phyloP scores from a whole-genome alignment of 2,888 invertebrate species.

The Beris chalybata region DNA sequence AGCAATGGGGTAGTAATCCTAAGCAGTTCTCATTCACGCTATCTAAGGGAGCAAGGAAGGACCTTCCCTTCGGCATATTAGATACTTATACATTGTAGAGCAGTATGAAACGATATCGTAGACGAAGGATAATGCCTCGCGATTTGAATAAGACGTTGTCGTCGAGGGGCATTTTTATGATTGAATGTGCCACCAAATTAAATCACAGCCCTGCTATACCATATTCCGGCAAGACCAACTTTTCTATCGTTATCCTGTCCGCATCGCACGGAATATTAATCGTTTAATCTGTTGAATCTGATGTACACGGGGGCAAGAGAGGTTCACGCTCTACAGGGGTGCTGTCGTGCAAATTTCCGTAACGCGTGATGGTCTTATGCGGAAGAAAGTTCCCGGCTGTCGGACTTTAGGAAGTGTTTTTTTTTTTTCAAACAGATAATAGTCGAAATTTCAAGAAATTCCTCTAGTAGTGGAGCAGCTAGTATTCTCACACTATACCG shows the following conservation, averaged over 20 bases:
- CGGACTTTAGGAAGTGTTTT: too few relatives aligned
- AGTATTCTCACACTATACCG: too few relatives aligned
- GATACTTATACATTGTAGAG: not conserved
- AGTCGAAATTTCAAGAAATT: too few relatives aligned
- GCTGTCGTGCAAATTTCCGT: conserved; percentile 16
- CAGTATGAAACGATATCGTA: not conserved
- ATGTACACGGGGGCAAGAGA: not conserved
- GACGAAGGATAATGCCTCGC: not conserved
- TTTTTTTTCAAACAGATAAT: too few relatives aligned
- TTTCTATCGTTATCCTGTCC: conserved; percentile 17
- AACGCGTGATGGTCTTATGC: conserved; percentile 10
- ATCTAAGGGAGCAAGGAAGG: too few relatives aligned
- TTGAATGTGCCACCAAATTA: conserved; percentile 30
- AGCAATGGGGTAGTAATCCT: conserved; percentile 17
- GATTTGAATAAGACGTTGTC: conserved; percentile 7
- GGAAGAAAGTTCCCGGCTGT: too few relatives aligned
- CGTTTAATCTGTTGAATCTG: conserved; percentile 30
- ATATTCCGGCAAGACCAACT: conserved; percentile 23
- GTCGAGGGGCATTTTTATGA: conserved; percentile 16
- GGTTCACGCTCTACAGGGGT: not conserved
- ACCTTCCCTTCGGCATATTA: not conserved
- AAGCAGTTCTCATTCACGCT: not conserved
- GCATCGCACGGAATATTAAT: conserved; percentile 23
- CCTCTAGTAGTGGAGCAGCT: too few relatives aligned
- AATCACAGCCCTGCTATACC: conserved; percentile 21